Evolutionary conservation across 1,140 invertebrate species (phyloP), one percentile per base, ranked within the genome.

Genomic region (Tribolium madens): DNA sequence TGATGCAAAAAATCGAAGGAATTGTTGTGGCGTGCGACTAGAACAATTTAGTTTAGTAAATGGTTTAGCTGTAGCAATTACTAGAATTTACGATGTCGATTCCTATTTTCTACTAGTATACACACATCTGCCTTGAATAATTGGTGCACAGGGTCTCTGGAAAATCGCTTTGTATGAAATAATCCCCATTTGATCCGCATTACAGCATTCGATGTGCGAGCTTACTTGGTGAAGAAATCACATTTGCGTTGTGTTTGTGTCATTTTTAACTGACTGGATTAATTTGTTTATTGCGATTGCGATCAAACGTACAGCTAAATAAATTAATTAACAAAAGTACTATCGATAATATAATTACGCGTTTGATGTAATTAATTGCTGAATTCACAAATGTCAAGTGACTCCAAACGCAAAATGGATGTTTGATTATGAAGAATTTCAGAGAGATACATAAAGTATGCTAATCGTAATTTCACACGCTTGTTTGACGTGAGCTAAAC

Each of bases 51-150:
- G 68, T 42, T 47, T 71, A 9, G 72, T 60, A 74, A 74, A 74
- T 74, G 72, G 72, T 74, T 53, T 52, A 15, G 46, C 48, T 18
- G 48, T 15, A 52, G 72, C 72, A 74, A 74, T 74, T 74, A 74
- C 33, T 57, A n/a, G 52, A 74, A 74, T 74, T 74, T 74, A 74
- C 72, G 72, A 33, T 18, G 48, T 60, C 48, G 36, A 71, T 71
- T 53, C 31, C 71, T 73, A 73, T 73, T 73, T 53, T 53, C 71
- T 53, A 52, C 71, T 13, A 73, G 31, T 73, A 10, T 31, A 33
- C 72, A 74, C 47, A 74, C 72, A 74, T 42, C 72, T 74, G 33
- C 18, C 72, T 71, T 46, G 68, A 71, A 71, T 71, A 46, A 71
- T 71, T 71, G 68, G 36, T 47, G 12, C 42, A 47, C 17, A 21